A percentile compares a stretch with the other conserved stretches of the same genome.
Conservation (phyloP, 2,888 invertebrate genomes). For the Syrista parreyssii region DNA sequence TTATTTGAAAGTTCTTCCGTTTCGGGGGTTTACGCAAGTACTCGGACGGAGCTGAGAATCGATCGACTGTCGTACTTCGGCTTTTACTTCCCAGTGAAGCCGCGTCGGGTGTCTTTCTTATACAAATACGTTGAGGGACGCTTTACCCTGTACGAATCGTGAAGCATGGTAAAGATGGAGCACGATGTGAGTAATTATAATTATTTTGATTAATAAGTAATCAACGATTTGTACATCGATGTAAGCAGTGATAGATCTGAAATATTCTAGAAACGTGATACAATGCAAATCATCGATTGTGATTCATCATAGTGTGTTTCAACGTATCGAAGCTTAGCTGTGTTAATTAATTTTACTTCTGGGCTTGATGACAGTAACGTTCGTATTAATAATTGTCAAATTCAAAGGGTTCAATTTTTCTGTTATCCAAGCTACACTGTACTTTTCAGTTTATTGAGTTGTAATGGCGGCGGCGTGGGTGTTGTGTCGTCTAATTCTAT, state of each 20-base stretch:
- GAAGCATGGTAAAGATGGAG: constrained; percentile 62
- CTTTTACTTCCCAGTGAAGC: constrained; percentile 7
- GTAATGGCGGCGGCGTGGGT: too few relatives aligned
- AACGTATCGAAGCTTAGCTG: too few relatives aligned
- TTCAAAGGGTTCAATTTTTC: too few relatives aligned
- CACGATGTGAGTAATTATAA: constrained; percentile 53
- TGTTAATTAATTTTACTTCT: too few relatives aligned
- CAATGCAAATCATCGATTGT: too few relatives aligned
- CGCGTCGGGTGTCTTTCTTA: constrained; percentile 5
- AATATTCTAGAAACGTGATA: neutral
- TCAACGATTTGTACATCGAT: neutral
- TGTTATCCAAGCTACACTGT: too few relatives aligned
- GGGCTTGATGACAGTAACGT: too few relatives aligned
- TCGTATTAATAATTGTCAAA: too few relatives aligned
- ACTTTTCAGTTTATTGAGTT: too few relatives aligned
- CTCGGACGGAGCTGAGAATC: constrained; percentile 43
- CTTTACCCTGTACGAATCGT: constrained; percentile 23
- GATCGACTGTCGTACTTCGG: constrained; percentile 31
- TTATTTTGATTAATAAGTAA: neutral
- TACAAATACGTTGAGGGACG: constrained; percentile 4
- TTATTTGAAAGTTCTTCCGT: constrained; percentile 21
- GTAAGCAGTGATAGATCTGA: constrained; percentile 10
- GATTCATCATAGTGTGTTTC: too few relatives aligned
- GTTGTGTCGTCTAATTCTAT: too few relatives aligned
- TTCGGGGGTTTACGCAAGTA: constrained; percentile 45